Evolutionary conservation across 1,140 invertebrate genomes (phyloP), one percentile per base, ranked within the genome.

Genomic region (Anoplophora glabripennis): DNA sequence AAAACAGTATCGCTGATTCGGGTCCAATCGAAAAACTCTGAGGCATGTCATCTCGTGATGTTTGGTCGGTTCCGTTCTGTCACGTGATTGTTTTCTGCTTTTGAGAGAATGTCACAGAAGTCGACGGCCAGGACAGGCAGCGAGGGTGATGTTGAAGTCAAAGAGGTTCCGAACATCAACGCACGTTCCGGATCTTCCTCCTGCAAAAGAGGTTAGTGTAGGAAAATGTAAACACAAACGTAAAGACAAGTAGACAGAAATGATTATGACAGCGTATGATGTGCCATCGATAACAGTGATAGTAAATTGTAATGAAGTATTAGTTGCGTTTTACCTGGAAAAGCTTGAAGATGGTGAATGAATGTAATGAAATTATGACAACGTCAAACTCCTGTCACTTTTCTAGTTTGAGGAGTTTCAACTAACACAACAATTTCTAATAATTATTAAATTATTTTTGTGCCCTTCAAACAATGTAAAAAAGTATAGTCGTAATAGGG

Each of bases 121-220:
- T 49, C 47, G 35, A 12, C 47, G 15, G 47, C 47, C n/a, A 49
- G 47, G 35, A 21, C 28, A n/a, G 28, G 47, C 47, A 49, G 47
- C 35, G 47, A 49, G 12, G 47, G 47, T 49, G 47, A 49, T 49
- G 18, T 34, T 34, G 34, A 49, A 34, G 11, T 34, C n/a, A 34
- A 35, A 15, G n/a, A 34, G n/a, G n/a, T 14, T 12, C 21, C 33
- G n/a, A 9, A 9, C 17, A 21, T 34, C 10, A 49, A 49, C 34
- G 47, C 47, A 12, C 47, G 47, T 49, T 49, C 47, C n/a, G 21
- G 47, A 34, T 49, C 21, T 36, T 49, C 47, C n/a, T 49, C 47
- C 11, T 17, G 35, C 28, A 49, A 28, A 14, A 34, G 35, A 49
- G 47, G 47, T 46, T 46, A 11, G 44, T 46, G 12, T n/a, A 40